Base-by-base conservation (phyloP, 2,113 vertebrate species). In the Ploceus nigricollis region DNA sequence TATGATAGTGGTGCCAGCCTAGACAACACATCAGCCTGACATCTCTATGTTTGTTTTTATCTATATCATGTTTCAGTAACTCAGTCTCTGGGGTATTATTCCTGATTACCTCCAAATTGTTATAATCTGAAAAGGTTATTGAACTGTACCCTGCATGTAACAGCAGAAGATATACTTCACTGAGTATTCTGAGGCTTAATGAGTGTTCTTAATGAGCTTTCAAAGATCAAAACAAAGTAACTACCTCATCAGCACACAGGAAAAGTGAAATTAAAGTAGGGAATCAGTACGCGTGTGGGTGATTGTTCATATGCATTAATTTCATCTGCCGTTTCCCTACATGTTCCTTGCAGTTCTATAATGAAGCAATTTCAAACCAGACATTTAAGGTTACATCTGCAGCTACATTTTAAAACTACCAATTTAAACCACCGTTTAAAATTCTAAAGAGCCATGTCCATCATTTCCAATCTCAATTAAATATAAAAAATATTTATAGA, bases 191-290 rank as follows among this genome's bases (percentile, higher is more conserved):
- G 58, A 92, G 69, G 75, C 66, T 80, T 94, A 96, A 96, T 92
- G 92, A 96, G n/a, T 54, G 37, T 81, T 90, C 90, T 90, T 94
- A 97, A 95, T 90, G 88, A 96, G 88, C 71, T 94, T 92, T 96
- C 95, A 94, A 88, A 90, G 86, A 96, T 82, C 95, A 94, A 95
- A 96, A 95, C 85, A 93, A 91, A 93, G 82, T 89, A 92, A 85
- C 88, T 92, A 93, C 61, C 65, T 88, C 75, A 90, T 91, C 82
- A 93, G 37, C 79, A 80, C 57, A 73, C 11, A 90, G 71, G 53
- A 92, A 90, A 90, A 96, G 45, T 88, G 75, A 95, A 95, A 96
- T 88, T 95, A 83, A 93, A 94, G 66, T 23, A 69, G 51, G 18
- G 73, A 93, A 86, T 86, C 75, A 54, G 76, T 88, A 58, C 24